Evolutionary conservation across 1,140 invertebrate species (phyloP).

Genomic region (Rhopalosiphum maidis): DNA sequence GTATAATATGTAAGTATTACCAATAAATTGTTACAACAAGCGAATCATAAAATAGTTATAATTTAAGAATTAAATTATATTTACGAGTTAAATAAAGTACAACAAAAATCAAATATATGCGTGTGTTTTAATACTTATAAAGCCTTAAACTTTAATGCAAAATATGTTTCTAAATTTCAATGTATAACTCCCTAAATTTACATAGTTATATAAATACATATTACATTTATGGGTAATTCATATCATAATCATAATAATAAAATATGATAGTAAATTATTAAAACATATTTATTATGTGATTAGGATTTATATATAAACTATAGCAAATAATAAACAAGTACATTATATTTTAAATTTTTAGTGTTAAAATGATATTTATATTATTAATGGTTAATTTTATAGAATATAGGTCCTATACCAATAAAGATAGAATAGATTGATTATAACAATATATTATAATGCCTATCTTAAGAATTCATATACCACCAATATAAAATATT

Average conservation of each 20-base stretch:
- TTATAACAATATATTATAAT: not conserved
- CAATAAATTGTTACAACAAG: not conserved
- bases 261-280: not conserved
- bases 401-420: not conserved
- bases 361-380: not conserved
- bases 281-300: not conserved
- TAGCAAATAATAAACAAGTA: not conserved
- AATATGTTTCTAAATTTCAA: not conserved
- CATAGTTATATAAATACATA: too few species aligned
- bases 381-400: not conserved
- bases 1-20: not conserved
- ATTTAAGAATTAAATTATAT: not conserved
- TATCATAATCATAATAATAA: not conserved
- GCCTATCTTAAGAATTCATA: not conserved
- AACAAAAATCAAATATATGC: not conserved
- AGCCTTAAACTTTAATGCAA: not conserved
- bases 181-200: not conserved
- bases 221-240: not conserved
- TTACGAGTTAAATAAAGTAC: not conserved
- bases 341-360: not conserved
- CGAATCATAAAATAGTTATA: not conserved
- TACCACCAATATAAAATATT: not conserved
- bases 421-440: too few species aligned
- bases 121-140: not conserved
- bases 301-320: not conserved